Conservation (phyloP, 2,797 vertebrate species). For the Enteromius treurensis region DNA sequence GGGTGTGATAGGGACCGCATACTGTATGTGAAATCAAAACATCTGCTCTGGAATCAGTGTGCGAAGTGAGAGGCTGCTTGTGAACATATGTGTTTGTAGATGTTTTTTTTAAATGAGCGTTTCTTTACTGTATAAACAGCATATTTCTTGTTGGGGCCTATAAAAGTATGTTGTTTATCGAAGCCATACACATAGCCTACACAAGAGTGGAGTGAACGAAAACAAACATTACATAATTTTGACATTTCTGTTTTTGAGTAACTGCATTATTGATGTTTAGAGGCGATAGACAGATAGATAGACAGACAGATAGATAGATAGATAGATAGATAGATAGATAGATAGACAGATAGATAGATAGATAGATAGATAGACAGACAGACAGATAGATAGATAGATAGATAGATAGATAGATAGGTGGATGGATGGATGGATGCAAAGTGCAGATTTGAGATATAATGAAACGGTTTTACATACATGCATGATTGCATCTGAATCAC, state of each 20-base stretch:
- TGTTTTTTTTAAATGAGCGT: neutral
- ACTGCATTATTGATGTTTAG: neutral
- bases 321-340: neutral
- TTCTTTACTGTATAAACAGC: neutral
- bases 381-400: neutral
- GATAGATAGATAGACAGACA: conserved; percentile 23
- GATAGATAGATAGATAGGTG: conserved; percentile 21
- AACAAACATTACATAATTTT: neutral
- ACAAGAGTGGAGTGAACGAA: neutral
- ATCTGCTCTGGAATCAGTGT: conserved; percentile 59
- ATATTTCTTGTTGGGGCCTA: conserved; percentile 23
- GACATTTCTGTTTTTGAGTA: conserved; percentile 14
- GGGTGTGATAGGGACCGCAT: conserved; percentile 60
- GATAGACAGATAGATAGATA: neutral
- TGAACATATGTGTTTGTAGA: conserved; percentile 24
- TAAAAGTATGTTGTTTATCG: neutral
- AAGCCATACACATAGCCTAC: neutral
- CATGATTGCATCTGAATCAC: conserved; percentile 33
- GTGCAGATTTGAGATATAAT: neutral
- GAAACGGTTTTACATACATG: conserved; percentile 23
- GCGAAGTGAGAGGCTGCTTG: conserved; percentile 72
- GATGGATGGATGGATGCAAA: neutral
- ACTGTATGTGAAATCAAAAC: conserved; percentile 72
- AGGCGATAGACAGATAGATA: conserved; percentile 61
- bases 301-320: neutral